These are phyloP conservation scores for Cyclura pinguis DNA, from an alignment of 2,797 vertebrate genomes.

Conservation along the genomic window DNA sequence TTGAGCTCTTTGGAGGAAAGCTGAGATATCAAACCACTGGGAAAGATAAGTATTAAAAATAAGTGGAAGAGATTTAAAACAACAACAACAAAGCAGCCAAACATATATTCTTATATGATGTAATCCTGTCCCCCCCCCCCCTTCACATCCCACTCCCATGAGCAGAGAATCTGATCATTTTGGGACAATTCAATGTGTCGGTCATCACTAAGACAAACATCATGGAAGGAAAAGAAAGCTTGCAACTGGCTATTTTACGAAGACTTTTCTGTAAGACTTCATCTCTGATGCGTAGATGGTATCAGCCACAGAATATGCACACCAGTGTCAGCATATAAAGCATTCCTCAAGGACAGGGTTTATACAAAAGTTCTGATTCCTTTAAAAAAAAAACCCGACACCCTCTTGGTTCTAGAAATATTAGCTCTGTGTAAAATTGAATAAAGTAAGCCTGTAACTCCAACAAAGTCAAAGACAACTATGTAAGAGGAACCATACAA, in stretches of 20 bases:
- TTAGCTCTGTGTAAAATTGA: not conserved
- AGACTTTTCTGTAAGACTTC: not conserved
- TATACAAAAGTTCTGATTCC: not conserved
- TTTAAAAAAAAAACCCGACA: not conserved
- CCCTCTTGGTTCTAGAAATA: not conserved
- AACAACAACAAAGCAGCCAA: not conserved
- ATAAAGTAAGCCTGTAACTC: not conserved
- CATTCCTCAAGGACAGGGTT: not conserved
- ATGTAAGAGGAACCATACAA: not conserved
- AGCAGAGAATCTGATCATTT: not conserved
- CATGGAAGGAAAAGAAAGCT: not conserved
- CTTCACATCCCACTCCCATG: not conserved
- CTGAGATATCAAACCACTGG: not conserved
- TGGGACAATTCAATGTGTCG: not conserved
- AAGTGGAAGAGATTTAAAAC: not conserved
- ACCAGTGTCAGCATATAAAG: not conserved
- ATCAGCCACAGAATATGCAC: not conserved
- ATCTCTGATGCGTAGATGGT: not conserved
- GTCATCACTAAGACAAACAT: not conserved
- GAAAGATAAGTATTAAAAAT: not conserved
- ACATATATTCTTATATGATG: not conserved
- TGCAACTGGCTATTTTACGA: slow-evolving; percentile 1
- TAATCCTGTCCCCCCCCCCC: not conserved
- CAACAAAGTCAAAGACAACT: not conserved
- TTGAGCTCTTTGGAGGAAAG: not conserved